Evolutionary conservation across 2,797 vertebrate genomes (phyloP), one percentile per base, ranked within the genome.

Genomic region (Enteromius radiatus): DNA sequence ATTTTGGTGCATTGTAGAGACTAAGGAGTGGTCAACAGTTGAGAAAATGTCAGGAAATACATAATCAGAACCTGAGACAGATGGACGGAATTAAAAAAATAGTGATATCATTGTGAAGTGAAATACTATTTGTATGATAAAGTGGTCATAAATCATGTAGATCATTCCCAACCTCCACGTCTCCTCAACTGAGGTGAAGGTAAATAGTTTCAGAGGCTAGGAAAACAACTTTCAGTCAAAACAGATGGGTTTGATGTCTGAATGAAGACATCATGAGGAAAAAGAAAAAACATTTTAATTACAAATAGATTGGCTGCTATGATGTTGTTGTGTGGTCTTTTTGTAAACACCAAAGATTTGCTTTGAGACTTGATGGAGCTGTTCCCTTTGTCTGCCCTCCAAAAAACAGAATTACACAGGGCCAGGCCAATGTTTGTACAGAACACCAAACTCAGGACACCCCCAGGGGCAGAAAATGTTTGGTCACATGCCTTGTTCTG

Each of bases 321-420:
- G 89, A 93, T 93, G 93, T 88, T 93, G 91, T 92, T 95, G 93
- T 93, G 94, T 94, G 94, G 94, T 94, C 94, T 92, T 90, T 92
- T 84, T 91, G 90, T 93, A 93, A 94, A 93, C 92, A 92, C 85
- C 81, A 85, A 87, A 61, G 78, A 91, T 93, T 93, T 94, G 88
- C 90, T 92, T 94, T 90, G 89, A 89, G 92, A 91, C 85, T 91
- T 89, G 82, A 87, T 90, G 90, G 89, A 92, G 92, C 87, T 80
- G 77, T 90, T 91, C 86, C 81, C 87, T 92, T 92, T 94, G 93
- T 95, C 93, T 91, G 89, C 89, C 87, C 91, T 93, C 82, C 91
- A 92, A 88, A 92, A 86, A 85, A 73, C 82, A 36, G 89, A 92
- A 90, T 91, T 88, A 89, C 87, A 76, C 65, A 77, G 88, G 83